Evolutionary conservation across 2,797 vertebrate genomes (phyloP).

Genomic region (Alfaro cultratus): DNA sequence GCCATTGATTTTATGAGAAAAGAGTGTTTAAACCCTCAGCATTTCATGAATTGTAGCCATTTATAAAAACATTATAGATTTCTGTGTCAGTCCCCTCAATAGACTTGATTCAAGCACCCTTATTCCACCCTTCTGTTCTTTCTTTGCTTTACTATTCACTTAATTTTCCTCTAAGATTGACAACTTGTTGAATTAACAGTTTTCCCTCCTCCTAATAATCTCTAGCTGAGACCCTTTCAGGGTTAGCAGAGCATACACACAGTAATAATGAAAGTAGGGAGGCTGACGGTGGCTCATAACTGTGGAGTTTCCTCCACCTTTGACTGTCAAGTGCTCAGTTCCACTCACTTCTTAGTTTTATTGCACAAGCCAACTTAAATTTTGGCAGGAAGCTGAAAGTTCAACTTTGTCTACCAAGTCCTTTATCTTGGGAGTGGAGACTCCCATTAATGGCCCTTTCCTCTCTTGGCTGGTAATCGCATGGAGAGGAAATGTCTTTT

Average conservation of each 20-base stretch:
- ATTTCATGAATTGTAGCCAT: constrained; percentile 1
- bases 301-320: constrained; percentile 41
- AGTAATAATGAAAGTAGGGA: constrained; percentile 39
- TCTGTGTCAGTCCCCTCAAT: constrained; percentile 7
- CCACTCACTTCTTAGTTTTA: constrained; percentile 23
- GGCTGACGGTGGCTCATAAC: constrained; percentile 25
- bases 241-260: constrained; percentile 30
- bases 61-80: constrained; percentile 5
- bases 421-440: constrained; percentile 52
- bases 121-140: background rate
- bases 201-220: constrained; percentile 45
- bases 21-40: constrained; percentile 2
- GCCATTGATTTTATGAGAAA: constrained; percentile 19
- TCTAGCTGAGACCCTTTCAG: constrained; percentile 45
- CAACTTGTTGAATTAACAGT: constrained; percentile 35
- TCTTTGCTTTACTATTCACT: constrained; percentile 10
- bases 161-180: constrained; percentile 36
- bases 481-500: constrained; percentile 48
- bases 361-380: constrained; percentile 42
- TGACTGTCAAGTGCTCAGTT: constrained; percentile 36
- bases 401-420: constrained; percentile 27
- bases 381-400: constrained; percentile 58
- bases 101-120: constrained; percentile 19
- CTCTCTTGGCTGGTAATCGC: constrained; percentile 60
- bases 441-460: constrained; percentile 48